Conservation (phyloP, 2,113 vertebrate genomes). For the Atractosteus spatula region DNA sequence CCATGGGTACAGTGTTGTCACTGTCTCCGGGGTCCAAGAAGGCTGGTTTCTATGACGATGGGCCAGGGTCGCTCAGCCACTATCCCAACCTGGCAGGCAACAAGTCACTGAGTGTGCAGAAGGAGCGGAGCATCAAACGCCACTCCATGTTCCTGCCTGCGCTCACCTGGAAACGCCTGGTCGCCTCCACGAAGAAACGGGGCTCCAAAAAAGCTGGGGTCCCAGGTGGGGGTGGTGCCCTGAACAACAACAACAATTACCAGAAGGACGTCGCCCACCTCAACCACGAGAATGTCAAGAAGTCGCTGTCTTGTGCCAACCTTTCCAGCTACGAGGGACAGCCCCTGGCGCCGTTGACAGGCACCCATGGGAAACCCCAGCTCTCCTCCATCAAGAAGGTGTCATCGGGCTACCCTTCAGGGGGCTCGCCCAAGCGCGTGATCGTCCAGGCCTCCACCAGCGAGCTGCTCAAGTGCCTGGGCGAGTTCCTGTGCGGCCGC, state of each 20-base stretch:
- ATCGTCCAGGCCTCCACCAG: constrained; percentile 80
- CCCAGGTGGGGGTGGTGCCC: constrained; percentile 30
- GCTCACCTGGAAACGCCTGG: constrained; percentile 75
- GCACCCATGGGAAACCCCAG: constrained; percentile 46
- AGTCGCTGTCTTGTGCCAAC: constrained; percentile 76
- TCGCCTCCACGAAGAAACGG: constrained; percentile 74
- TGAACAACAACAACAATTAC: constrained; percentile 63
- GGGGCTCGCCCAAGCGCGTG: constrained; percentile 64
- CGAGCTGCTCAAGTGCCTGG: constrained; percentile 75
- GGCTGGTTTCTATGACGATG: constrained; percentile 64
- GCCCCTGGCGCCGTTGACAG: constrained; percentile 44
- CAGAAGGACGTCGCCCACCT: constrained; percentile 67
- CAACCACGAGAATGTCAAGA: constrained; percentile 73
- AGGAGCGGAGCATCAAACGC: constrained; percentile 62
- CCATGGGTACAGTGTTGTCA: constrained; percentile 75
- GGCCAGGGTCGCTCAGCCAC: constrained; percentile 64
- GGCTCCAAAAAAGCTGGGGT: constrained; percentile 51
- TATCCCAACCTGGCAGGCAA: constrained; percentile 67
- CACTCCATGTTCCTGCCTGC: constrained; percentile 75
- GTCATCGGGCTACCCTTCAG: constrained; percentile 28
- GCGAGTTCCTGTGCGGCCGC: constrained; percentile 72
- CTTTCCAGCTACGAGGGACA: constrained; percentile 69
- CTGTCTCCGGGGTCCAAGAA: constrained; percentile 70
- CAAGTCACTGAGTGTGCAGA: constrained; percentile 64
- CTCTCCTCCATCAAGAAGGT: constrained; percentile 62